phyloP scores from a whole-genome alignment of 2,113 vertebrate genomes.

The Sander lucioperca region DNA sequence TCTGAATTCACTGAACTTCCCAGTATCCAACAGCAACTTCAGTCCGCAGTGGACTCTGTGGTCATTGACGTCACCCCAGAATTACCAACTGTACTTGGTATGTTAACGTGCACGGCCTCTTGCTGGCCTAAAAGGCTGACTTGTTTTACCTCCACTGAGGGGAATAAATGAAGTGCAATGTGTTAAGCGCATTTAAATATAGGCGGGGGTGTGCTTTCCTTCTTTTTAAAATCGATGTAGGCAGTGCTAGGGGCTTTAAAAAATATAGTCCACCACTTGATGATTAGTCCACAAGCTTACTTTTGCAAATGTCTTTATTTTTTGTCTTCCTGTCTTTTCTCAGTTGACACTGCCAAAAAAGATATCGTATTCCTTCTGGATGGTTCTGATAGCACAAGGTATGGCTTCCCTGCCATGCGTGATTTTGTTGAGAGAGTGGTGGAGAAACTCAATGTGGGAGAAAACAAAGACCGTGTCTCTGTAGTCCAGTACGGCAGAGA shows the following conservation, averaged over 20 bases:
- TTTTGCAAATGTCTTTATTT: background rate
- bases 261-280: background rate
- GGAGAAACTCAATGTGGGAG: slow-evolving; percentile 59
- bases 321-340: slow-evolving; percentile 10
- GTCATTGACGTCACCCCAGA: slow-evolving; percentile 5
- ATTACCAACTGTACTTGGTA: slow-evolving; percentile 29
- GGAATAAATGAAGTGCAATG: background rate
- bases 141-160: background rate
- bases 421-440: slow-evolving; percentile 58
- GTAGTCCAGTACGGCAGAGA: slow-evolving; percentile 69
- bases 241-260: background rate
- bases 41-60: slow-evolving; percentile 27
- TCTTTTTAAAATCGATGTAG: background rate
- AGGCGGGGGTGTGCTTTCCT: too few relatives aligned
- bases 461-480: slow-evolving; percentile 60
- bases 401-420: slow-evolving; percentile 50
- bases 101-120: slow-evolving; percentile 4
- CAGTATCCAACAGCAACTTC: slow-evolving; percentile 55
- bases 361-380: slow-evolving; percentile 92
- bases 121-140: background rate
- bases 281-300: background rate
- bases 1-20: slow-evolving; percentile 79
- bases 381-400: slow-evolving; percentile 83
- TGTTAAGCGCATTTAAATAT: background rate
- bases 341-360: slow-evolving; percentile 78